phyloP scores from a whole-genome alignment of 2,888 invertebrate genomes.

The Marronus borbonicus region DNA sequence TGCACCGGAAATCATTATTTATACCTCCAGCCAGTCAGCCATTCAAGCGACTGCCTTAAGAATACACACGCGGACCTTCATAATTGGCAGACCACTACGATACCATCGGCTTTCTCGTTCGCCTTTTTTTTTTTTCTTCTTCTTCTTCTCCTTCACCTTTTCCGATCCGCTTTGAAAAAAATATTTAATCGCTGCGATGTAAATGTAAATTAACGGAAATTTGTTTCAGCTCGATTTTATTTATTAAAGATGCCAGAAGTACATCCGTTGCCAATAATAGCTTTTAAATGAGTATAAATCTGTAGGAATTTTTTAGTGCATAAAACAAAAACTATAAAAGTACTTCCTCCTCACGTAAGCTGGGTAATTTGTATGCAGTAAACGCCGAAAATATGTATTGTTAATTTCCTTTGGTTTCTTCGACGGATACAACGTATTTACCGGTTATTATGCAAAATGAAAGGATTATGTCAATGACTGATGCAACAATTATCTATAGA shows the following conservation, averaged over 20 bases:
- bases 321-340: constrained; percentile 22
- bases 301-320: constrained; percentile 9
- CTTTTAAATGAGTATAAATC: constrained; percentile 35
- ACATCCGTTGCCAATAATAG: constrained; percentile 42
- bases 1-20: constrained; percentile 55
- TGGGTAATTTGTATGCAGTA: constrained; percentile 14
- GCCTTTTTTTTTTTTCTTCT: constrained; percentile 29
- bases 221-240: constrained; percentile 44
- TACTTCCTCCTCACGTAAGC: constrained; percentile 19
- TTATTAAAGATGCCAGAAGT: constrained; percentile 40
- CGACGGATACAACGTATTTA: constrained; percentile 15
- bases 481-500: too few species aligned
- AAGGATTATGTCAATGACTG: constrained; percentile 23
- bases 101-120: constrained; percentile 32
- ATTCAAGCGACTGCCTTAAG: constrained; percentile 35
- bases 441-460: neutral
- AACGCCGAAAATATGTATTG: neutral
- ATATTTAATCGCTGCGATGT: constrained; percentile 45
- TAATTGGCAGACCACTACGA: constrained; percentile 51
- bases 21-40: constrained; percentile 40
- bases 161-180: neutral
- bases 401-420: constrained; percentile 18
- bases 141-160: neutral
- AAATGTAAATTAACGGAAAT: constrained; percentile 51
- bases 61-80: constrained; percentile 46